phyloP scores from a whole-genome alignment of 2,797 vertebrate species.

The Passerculus sandwichensis region DNA sequence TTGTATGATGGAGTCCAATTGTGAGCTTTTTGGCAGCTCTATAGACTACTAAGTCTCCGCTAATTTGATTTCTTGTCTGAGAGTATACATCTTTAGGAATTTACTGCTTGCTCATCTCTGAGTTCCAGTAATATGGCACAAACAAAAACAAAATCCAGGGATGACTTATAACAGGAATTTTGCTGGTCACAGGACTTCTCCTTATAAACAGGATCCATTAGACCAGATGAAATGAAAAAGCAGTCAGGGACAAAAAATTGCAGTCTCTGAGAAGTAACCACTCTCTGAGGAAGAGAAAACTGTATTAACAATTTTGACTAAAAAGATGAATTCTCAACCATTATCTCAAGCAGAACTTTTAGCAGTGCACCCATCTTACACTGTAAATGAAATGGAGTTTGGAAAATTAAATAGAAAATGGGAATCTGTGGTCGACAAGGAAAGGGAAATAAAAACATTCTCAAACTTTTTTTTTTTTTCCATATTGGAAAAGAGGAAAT shows the following conservation, averaged over 20 bases:
- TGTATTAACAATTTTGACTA: neutral
- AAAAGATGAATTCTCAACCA: neutral
- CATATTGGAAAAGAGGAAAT: slow-evolving; percentile 21
- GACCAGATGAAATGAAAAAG: neutral
- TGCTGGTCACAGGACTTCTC: neutral
- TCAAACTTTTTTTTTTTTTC: neutral
- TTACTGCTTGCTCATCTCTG: slow-evolving; percentile 8
- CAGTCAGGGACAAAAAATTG: neutral
- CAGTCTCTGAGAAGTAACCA: neutral
- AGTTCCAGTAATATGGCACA: neutral
- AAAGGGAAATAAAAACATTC: neutral
- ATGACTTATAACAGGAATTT: neutral
- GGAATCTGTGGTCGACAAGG: neutral
- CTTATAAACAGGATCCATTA: neutral
- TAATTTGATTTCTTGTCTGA: slow-evolving; percentile 27
- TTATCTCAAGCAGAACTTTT: neutral
- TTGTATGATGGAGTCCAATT: neutral
- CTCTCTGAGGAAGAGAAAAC: neutral
- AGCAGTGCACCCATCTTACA: neutral
- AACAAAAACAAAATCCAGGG: neutral
- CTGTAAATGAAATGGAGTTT: neutral
- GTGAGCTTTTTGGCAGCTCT: slow-evolving; percentile 25
- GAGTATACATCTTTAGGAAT: neutral
- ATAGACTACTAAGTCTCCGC: neutral
- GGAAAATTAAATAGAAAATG: neutral